A percentile compares a stretch with the other conserved stretches of the same genome.
Conservation (phyloP, 2,113 vertebrate genomes). For the Pycnonotus jocosus region DNA sequence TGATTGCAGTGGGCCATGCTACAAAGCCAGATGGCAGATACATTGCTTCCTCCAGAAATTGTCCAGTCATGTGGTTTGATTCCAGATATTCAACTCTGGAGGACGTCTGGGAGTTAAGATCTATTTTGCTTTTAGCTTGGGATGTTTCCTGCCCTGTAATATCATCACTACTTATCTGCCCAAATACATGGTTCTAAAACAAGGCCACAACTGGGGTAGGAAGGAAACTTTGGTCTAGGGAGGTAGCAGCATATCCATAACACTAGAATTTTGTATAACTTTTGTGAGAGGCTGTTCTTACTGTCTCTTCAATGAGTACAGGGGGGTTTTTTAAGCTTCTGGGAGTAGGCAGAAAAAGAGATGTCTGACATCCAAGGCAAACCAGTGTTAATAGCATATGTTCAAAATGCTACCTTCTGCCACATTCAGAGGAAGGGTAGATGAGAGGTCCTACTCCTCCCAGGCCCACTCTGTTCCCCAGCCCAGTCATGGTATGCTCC, state of each 20-base stretch:
- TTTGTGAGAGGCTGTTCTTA: neutral
- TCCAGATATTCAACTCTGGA: neutral
- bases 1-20: neutral
- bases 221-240: neutral
- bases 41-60: neutral
- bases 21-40: neutral
- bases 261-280: neutral
- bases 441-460: neutral
- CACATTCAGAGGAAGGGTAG: neutral
- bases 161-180: neutral
- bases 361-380: neutral
- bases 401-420: neutral
- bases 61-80: neutral
- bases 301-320: neutral
- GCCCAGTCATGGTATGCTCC: neutral
- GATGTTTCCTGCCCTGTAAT: neutral
- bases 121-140: neutral
- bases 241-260: neutral
- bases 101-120: neutral
- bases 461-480: neutral
- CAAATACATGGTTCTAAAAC: neutral
- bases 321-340: neutral
- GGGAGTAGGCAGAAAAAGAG: neutral
- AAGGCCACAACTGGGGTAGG: neutral
- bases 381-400: neutral